Conservation (phyloP, 2,888 invertebrate genomes). For the Patella caerulea region DNA sequence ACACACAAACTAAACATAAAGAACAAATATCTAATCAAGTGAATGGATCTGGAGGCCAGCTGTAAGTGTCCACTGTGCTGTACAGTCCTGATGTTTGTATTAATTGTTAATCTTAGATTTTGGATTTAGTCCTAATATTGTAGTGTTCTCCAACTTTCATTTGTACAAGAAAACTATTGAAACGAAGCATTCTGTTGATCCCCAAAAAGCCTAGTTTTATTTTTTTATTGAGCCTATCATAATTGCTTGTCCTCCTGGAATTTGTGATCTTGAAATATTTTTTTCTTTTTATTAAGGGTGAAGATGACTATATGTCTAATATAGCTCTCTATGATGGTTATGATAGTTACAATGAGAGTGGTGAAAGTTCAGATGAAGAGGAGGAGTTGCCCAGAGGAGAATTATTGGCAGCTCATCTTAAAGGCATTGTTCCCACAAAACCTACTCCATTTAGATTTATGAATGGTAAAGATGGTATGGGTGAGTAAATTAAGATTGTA, state of each 20-base stretch:
- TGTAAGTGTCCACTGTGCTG: too few relatives aligned
- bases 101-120: too few relatives aligned
- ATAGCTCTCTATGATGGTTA: conserved; percentile 56
- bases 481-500: conserved; percentile 37
- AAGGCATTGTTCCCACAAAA: background rate
- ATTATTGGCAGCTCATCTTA: conserved; percentile 28
- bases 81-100: too few relatives aligned
- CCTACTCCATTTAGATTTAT: conserved; percentile 56
- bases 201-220: background rate
- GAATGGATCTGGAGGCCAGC: too few relatives aligned
- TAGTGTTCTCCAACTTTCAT: too few relatives aligned
- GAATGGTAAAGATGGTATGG: conserved; percentile 67
- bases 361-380: conserved; percentile 49
- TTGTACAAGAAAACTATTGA: too few relatives aligned
- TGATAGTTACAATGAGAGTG: conserved; percentile 60
- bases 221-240: background rate
- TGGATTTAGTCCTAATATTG: too few relatives aligned
- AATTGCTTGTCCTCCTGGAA: background rate
- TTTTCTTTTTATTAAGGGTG: conserved; percentile 74
- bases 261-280: background rate
- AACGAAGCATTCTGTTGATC: too few relatives aligned
- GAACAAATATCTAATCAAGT: too few relatives aligned
- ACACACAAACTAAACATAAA: too few relatives aligned
- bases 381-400: conserved; percentile 40
- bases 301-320: conserved; percentile 46